Conservation (phyloP, 2,888 invertebrate genomes). For the Actias luna region DNA sequence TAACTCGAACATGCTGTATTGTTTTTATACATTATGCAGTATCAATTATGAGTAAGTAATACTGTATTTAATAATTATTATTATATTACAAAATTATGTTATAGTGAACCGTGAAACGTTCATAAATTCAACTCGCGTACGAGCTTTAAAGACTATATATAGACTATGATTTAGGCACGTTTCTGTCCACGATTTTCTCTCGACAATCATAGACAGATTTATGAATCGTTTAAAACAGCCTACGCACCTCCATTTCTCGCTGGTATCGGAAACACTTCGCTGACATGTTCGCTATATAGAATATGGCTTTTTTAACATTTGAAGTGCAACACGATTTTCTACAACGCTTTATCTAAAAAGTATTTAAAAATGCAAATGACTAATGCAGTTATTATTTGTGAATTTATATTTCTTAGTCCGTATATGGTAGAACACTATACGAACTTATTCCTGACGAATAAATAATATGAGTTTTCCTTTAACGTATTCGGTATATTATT, state of each 20-base stretch:
- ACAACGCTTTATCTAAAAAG: no score
- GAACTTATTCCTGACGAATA: background rate
- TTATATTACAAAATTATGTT: slow-evolving; percentile 21
- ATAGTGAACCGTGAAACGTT: slow-evolving; percentile 21
- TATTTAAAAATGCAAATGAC: background rate
- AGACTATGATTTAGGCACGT: slow-evolving; percentile 39
- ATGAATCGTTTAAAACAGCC: slow-evolving; percentile 56
- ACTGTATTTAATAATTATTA: background rate
- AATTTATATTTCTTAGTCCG: background rate
- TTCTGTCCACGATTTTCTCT: slow-evolving; percentile 63
- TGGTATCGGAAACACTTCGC: slow-evolving; percentile 35
- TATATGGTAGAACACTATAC: background rate
- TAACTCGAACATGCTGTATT: background rate
- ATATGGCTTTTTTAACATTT: background rate
- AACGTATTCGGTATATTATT: no score
- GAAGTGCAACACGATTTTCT: no score
- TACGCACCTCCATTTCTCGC: slow-evolving; percentile 49
- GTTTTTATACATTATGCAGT: background rate
- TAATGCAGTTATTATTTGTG: background rate
- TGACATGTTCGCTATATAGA: slow-evolving; percentile 9
- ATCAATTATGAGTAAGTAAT: background rate
- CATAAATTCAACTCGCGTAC: slow-evolving; percentile 56
- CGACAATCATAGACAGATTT: slow-evolving; percentile 65
- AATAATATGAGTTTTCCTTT: no score
- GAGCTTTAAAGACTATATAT: slow-evolving; percentile 42